Evolutionary conservation across 37 sponge, comb jelly and placozoan species (phyloP).

Genomic region (Mnemiopsis leidyi): DNA sequence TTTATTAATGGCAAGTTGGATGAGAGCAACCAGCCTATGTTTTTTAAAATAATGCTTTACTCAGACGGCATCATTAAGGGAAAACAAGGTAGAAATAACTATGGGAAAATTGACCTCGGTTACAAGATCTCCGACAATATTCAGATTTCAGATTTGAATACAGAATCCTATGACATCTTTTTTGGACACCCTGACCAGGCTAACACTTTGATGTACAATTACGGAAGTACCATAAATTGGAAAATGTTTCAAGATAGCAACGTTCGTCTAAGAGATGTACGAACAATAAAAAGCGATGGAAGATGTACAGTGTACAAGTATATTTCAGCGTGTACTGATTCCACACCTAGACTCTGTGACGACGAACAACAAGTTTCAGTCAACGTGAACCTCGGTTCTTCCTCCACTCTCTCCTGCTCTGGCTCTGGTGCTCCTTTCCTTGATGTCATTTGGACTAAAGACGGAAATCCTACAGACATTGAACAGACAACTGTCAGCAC

Average conservation of each 20-base stretch:
- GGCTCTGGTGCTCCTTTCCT: background rate
- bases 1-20: background rate
- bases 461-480: background rate
- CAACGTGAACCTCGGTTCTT: background rate
- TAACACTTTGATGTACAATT: background rate
- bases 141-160: background rate
- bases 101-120: background rate
- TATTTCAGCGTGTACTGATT: background rate
- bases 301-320: background rate
- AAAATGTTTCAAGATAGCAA: background rate
- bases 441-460: background rate
- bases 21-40: background rate
- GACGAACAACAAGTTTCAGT: background rate
- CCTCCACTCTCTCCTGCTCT: background rate
- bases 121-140: background rate
- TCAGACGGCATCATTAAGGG: background rate
- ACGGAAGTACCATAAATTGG: background rate
- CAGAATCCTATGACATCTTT: background rate
- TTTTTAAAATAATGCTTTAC: background rate
- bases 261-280: background rate
- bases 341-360: background rate
- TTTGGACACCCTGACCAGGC: background rate
- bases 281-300: background rate
- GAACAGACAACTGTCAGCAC: background rate
- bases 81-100: background rate